Conservation (phyloP, 2,113 vertebrate genomes). For the Colinus virginianus region DNA sequence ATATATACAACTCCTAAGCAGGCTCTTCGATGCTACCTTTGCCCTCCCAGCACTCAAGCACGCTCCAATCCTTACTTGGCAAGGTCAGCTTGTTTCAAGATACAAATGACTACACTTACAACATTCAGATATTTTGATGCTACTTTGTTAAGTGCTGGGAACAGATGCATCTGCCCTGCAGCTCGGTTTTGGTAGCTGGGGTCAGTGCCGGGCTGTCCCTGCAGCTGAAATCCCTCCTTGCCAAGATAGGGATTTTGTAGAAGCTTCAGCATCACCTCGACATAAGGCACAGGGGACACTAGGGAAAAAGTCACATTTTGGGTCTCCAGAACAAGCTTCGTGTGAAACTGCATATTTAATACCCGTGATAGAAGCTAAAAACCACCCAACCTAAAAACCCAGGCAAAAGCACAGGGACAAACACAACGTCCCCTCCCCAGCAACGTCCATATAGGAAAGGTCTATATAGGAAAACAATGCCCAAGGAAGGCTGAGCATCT, state of each 20-base stretch:
- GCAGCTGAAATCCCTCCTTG: background rate
- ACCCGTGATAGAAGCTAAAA: background rate
- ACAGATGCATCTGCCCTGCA: fast-evolving
- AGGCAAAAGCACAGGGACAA: background rate
- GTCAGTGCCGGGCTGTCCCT: background rate
- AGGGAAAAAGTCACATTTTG: background rate
- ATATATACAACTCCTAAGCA: background rate
- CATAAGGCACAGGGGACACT: background rate
- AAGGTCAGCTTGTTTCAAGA: background rate
- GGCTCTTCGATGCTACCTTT: background rate
- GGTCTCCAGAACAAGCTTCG: background rate
- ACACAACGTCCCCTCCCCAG: background rate
- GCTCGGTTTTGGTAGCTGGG: background rate
- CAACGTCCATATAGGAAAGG: background rate
- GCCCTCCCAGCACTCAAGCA: background rate
- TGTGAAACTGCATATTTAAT: background rate
- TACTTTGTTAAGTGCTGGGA: background rate
- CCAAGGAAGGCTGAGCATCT: background rate
- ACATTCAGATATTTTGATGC: background rate
- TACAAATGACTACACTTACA: background rate
- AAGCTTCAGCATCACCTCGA: background rate
- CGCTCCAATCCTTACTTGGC: background rate
- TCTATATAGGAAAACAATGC: background rate
- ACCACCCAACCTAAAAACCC: background rate
- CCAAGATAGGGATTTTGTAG: fast-evolving